phyloP scores from a whole-genome alignment of 2,113 vertebrate species.

The Cryptotis parvus region DNA sequence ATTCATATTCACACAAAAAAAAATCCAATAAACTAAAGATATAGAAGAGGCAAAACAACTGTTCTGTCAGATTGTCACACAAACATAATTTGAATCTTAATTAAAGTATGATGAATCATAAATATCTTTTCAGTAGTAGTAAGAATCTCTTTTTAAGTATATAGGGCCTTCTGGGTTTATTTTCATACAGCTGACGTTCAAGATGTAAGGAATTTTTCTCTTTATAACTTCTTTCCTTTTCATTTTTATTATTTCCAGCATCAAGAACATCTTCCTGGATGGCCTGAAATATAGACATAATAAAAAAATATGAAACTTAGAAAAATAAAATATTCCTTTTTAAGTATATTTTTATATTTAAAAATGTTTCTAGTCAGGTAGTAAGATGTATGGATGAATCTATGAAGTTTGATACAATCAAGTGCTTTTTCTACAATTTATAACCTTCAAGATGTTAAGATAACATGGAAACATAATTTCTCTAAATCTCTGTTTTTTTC shows the following conservation, averaged over 20 bases:
- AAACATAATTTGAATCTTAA: conserved; percentile 83
- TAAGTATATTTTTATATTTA: not conserved
- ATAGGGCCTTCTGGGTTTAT: conserved; percentile 96
- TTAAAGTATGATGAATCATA: conserved; percentile 85
- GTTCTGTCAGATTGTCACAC: conserved; percentile 84
- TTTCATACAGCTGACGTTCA: conserved; percentile 93
- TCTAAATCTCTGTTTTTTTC: not conserved
- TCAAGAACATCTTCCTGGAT: conserved; percentile 91
- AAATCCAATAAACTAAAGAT: conserved; percentile 85
- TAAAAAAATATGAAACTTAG: not conserved
- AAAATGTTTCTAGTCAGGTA: not conserved
- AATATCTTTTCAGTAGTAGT: conserved; percentile 90
- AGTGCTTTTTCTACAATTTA: not conserved
- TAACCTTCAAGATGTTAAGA: not conserved
- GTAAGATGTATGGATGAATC: not conserved
- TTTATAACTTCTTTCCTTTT: conserved; percentile 91
- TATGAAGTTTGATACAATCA: not conserved
- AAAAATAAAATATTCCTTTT: not conserved
- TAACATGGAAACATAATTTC: not conserved
- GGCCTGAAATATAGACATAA: conserved; percentile 84
- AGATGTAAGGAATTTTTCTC: conserved; percentile 97
- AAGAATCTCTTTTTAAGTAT: conserved; percentile 94
- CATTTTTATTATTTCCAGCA: conserved; percentile 87
- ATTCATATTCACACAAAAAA: conserved; percentile 87
- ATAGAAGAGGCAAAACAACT: conserved; percentile 83